Percentiles rank a stretch among this genome's conserved stretches.
These are phyloP conservation scores for Rhea americana DNA, from an alignment of 2,113 vertebrate species.

Conservation along the genomic window DNA sequence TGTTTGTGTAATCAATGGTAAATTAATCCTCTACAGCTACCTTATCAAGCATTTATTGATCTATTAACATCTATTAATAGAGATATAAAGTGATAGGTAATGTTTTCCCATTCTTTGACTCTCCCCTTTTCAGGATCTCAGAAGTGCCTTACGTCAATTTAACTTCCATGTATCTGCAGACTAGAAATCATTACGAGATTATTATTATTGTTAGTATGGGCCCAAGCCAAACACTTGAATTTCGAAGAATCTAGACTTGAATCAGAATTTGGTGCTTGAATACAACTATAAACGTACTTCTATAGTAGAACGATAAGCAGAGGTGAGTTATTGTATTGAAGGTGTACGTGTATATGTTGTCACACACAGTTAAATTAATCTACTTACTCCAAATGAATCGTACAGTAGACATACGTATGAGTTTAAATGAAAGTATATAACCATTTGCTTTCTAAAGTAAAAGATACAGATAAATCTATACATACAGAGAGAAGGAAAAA, in stretches of 20 bases:
- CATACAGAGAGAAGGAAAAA: neutral
- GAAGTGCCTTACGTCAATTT: neutral
- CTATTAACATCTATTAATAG: neutral
- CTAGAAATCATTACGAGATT: neutral
- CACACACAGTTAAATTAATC: neutral
- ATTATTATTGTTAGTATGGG: neutral
- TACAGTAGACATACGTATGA: neutral
- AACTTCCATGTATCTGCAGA: neutral
- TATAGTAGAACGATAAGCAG: neutral
- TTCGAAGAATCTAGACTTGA: neutral
- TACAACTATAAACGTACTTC: neutral
- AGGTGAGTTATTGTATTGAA: neutral
- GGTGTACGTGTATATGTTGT: neutral
- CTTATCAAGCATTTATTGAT: neutral
- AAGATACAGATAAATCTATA: neutral
- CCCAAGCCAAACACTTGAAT: neutral
- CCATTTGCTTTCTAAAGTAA: neutral
- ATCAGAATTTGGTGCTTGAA: neutral
- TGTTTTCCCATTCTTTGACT: neutral
- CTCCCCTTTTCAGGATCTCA: neutral
- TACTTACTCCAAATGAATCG: neutral
- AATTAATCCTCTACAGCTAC: neutral
- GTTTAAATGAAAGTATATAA: neutral
- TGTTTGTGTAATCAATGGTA: neutral
- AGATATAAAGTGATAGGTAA: neutral